These are phyloP conservation scores for Rhinophrynus dorsalis DNA, from an alignment of 2,797 vertebrate species.

Conservation along the genomic window DNA sequence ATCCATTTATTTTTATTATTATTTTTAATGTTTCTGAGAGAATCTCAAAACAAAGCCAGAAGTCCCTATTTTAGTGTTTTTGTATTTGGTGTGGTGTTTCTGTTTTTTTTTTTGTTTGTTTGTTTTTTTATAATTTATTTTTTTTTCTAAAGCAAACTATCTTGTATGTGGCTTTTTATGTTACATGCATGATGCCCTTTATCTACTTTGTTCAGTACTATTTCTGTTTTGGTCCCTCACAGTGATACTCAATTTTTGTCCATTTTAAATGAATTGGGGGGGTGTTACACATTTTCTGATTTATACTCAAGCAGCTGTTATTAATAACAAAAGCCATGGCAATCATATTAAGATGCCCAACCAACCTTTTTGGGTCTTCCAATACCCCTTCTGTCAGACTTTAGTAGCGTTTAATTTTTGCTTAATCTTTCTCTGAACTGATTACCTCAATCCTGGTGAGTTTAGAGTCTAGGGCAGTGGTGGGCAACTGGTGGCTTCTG, in stretches of 20 bases:
- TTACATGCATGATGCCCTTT: constrained; percentile 6
- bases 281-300: background rate
- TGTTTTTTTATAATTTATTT: background rate
- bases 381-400: background rate
- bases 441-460: too few relatives aligned
- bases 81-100: too few relatives aligned
- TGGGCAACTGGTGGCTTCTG: too few relatives aligned
- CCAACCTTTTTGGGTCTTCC: too few relatives aligned
- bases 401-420: background rate
- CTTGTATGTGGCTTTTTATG: background rate
- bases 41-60: background rate
- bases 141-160: background rate
- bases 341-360: too few relatives aligned
- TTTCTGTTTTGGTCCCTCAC: background rate
- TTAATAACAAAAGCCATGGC: too few relatives aligned
- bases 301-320: background rate
- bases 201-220: background rate
- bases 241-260: background rate
- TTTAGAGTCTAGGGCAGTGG: too few relatives aligned
- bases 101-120: constrained; percentile 5
- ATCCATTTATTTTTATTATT: background rate
- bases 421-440: too few relatives aligned
- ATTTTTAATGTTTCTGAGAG: constrained; percentile 16
- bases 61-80: background rate
- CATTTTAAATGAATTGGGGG: background rate